Evolutionary conservation across 2,113 vertebrate species (phyloP), one percentile per base, ranked within the genome.

Genomic region (Shinisaurus crocodilurus): DNA sequence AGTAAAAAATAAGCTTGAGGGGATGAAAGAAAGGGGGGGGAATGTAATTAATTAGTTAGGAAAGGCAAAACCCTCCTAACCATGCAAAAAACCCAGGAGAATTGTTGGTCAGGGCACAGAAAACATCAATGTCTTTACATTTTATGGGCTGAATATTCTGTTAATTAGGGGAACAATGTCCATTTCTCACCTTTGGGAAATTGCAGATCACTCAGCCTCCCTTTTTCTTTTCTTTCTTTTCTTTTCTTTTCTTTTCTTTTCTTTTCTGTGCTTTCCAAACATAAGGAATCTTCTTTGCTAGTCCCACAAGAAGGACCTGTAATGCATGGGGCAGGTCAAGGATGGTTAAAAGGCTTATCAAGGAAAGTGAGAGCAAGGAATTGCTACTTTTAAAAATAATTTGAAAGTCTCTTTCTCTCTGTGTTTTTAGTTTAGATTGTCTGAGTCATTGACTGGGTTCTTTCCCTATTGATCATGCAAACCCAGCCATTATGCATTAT

Each of bases 11-110:
- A 89, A 87, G 90, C 95, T 90, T 87, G 32, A 72, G 80, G 93
- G 86, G 50, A 45, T 50, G 63, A 69, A 70, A 81, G 60, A 9
- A 88, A 94, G 37, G 45, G 43, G 9, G 79, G 32, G 9, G 27
- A 94, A 76, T 92, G 85, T 93, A 94, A 96, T 86, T 96, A 95
- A 96, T 96, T 95, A 96, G 88, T 72, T 43, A 6, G 6, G 81
- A 63, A 90, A 91, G 89, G 93, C 87, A 92, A 91, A 94, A 1
- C 3, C 50, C 90, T 93, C 40, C 91, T 90, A 94, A 76, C n/a
- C 65, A 69, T 27, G 90, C 88, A 81, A 82, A 8, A 37, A 82
- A 92, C n/a, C n/a, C n/a, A 93, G 75, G 9, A 91, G 12, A 76
- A 6, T 81, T 77, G 29, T 6, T 90, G 90, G 89, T 93, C 91